Evolutionary conservation across 2,113 vertebrate genomes (phyloP), one percentile per base, ranked within the genome.

Genomic region (Cyanocitta stelleri): DNA sequence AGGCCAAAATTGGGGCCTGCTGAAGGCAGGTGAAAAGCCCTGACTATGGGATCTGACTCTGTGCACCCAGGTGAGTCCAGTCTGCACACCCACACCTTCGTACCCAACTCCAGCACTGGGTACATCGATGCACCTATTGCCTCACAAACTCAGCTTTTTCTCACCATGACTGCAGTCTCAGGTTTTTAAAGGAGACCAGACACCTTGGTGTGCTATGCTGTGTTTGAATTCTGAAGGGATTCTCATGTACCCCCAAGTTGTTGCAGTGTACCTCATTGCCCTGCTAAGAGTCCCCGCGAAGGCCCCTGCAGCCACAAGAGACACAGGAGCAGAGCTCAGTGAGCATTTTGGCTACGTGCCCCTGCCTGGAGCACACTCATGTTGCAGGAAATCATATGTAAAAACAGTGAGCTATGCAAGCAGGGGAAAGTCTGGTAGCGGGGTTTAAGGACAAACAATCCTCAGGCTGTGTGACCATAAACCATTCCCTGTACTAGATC

Each of bases 361-460:
- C 30, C 64, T 89, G 68, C 61, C 64, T 93, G 84, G 18, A 81
- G 37, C 44, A 76, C 44, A 59, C 33, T 81, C 72, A 4, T 14
- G 11, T 71, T 87, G 52, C 71, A 90, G 52, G 73, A 93, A 91
- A 91, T 89, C 46, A 44, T 67, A 55, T 71, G 39, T 63, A 37
- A 77, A 95, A 92, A 51, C 68, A 95, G 73, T 58, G 89, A 84
- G 33, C 16, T 75, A 78, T 74, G 63, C 61, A 74, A 80, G 76
- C n/a, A 59, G 32, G 27, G 51, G 18, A 54, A 83, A 74, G 48
- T 74, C 63, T 91, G 52, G 81, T 78, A 87, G 52, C 1, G 0
- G 44, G 20, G 21, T 78, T 84, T 81, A 78, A 82, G 44, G 49
- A 81, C 61, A 82, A 89, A 59, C 33, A 75, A 81, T 91, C 64